A percentile compares a stretch with the other conserved stretches of the same genome.
Evolutionary conservation across 2,888 invertebrate species (phyloP).

Genomic region (Epirrhoe alternata): DNA sequence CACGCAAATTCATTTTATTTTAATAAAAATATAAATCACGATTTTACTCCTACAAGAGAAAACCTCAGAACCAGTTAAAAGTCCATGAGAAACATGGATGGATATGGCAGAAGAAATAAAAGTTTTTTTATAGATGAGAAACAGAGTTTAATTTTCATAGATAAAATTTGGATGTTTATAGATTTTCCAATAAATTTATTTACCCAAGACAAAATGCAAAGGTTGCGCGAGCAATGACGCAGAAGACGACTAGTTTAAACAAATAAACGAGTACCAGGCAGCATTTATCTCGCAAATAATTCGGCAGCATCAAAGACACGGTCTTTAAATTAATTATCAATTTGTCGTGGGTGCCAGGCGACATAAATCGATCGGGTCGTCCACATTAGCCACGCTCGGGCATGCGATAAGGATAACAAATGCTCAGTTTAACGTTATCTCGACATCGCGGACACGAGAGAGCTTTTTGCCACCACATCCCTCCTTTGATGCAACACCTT

Average conservation of each 20-base stretch:
- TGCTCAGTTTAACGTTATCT: conserved; percentile 85
- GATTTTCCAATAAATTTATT: background rate
- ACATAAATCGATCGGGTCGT: conserved; percentile 83
- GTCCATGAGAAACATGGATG: background rate
- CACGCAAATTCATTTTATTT: conserved; percentile 45
- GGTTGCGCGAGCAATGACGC: conserved; percentile 14
- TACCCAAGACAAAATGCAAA: background rate
- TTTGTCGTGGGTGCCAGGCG: conserved; percentile 84
- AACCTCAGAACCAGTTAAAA: background rate
- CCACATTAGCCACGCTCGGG: conserved; percentile 83
- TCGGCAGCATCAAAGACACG: conserved; percentile 80
- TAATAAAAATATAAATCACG: conserved; percentile 21
- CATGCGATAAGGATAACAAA: conserved; percentile 84
- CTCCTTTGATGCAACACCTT: conserved; percentile 53
- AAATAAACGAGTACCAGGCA: conserved; percentile 35
- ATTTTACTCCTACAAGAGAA: background rate
- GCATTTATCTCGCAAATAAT: conserved; percentile 70
- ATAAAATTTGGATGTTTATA: background rate
- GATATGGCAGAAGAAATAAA: background rate
- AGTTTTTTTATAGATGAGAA: background rate
- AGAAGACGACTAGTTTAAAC: conserved; percentile 22
- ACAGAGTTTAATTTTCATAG: background rate
- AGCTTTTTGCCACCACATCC: conserved; percentile 84
- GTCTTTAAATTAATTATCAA: conserved; percentile 83
- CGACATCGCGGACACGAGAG: conserved; percentile 82